Evolutionary conservation across 2,797 vertebrate species (phyloP), one percentile per base, ranked within the genome.

Genomic region (Cuniculus paca): DNA sequence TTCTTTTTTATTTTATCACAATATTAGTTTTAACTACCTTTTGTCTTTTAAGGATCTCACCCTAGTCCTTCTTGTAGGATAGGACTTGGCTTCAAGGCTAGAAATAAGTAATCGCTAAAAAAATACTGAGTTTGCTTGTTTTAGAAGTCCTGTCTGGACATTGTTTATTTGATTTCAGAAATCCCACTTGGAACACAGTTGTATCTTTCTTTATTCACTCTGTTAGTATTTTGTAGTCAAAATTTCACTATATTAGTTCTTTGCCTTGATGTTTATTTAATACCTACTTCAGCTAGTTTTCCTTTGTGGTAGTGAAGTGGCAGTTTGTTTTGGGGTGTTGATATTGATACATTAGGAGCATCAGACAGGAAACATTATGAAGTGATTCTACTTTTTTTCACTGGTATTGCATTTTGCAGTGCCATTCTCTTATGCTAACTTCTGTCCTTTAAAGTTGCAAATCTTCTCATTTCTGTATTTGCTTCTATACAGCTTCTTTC

Each of bases 121-220:
- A 50, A 65, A 48, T 19, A 86, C 12, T 36, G 36, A 26, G 50
- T 8, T 72, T 10, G 26, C 65, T 81, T 34, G 56, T 83, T 93
- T 74, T 50, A 22, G 56, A 88, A 68, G 24, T 24, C 12, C 79
- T 60, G 1, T 50, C 12, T 77, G 36, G 48, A 28, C 26, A 48
- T 72, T 93, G 60, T 88, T 88, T 91, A 91, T 26, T 91, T 87
- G 68, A 65, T 68, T 95, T 81, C 74, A 77, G 17, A 88, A 77
- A 77, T 48, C 16, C 74, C 16, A 48, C 72, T 48, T 90, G 80
- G 72, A 93, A 77, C 39, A 91, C 13, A 89, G 26, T 9, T 84
- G 6, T 54, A 45, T 88, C 42, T 93, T 95, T 75, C 60, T 95
- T 95, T 85, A 56, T 91, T 92, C 9, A 68, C 2, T 24, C 10